Base-by-base conservation (phyloP, 2,113 vertebrate genomes). In the Caranx ignobilis region DNA sequence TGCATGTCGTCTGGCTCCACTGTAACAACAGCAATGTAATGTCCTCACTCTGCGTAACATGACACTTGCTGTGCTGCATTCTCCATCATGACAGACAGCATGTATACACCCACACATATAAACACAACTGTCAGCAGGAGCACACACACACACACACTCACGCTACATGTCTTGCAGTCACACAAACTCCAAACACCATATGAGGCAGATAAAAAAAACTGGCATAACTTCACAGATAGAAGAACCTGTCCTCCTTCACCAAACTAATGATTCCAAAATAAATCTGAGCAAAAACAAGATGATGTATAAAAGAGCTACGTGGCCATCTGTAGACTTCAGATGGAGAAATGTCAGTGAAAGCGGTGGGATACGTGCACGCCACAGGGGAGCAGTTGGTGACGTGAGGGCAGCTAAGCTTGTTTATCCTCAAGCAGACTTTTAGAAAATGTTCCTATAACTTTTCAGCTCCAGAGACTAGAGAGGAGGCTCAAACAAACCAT, bases 291-390 rank as follows among this genome's bases (percentile, higher is more conserved):
- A 76, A 59, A 79, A 62, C 18, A 18, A 64, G 68, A 78, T 15
- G 75, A 50, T 71, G 26, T 43, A 35, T 26, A 78, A 79, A 77
- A 70, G 60, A 84, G 45, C 0, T 18, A 47, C 82, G 35, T 55
- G 79, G 62, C 87, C 89, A 87, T 90, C 86, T 91, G 90, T 75
- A 75, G 66, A 50, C 52, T 76, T 86, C 60, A 82, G 79, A 85
- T 75, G 75, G 70, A 83, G 66, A 86, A 69, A 79, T 77, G 73
- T 74, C 67, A 61, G 48, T 6, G 50, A 11, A 68, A 60, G 77
- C 72, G 72, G 62, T 79, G 50, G 68, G 67, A 79, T 75, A 71
- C 15, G 52, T 52, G 35, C 48, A 18, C 52, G 69, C 67, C 73
- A 75, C 63, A 32, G 26, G 76, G 72, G 81, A 86, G 74, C 67